phyloP scores from a whole-genome alignment of 2,888 invertebrate species.

The Mesorhabditis spiculigera region DNA sequence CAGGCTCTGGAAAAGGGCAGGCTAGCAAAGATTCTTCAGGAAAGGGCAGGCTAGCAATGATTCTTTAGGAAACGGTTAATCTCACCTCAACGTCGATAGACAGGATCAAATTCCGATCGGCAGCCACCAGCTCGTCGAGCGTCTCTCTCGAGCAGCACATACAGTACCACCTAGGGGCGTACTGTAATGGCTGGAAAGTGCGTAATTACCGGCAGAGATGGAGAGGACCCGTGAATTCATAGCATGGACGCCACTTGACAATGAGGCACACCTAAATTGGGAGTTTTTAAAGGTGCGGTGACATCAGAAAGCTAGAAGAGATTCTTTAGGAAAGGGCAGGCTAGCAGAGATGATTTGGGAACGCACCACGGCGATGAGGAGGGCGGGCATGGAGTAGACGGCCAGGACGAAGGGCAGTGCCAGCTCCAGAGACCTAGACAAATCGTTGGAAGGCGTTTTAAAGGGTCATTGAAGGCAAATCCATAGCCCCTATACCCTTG shows the following conservation, averaged over 20 bases:
- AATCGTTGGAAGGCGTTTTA: no score
- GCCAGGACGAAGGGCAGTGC: slow-evolving; percentile 3
- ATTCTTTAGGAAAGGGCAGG: background rate
- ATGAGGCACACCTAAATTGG: background rate
- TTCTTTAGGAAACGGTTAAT: no score
- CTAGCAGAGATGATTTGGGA: background rate
- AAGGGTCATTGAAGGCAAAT: no score
- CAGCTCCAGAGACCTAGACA: background rate
- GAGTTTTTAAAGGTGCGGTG: background rate
- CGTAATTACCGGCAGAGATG: background rate
- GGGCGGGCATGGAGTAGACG: background rate
- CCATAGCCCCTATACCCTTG: no score
- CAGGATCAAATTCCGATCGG: background rate
- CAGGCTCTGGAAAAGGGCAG: background rate
- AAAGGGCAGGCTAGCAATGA: no score
- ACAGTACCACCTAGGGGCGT: slow-evolving; percentile 1
- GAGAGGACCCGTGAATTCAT: background rate
- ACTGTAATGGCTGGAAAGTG: background rate
- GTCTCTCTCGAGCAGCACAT: slow-evolving; percentile 4
- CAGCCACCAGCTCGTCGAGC: background rate
- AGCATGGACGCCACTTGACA: background rate
- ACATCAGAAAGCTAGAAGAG: background rate
- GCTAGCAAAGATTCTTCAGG: no score
- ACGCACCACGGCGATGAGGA: background rate
- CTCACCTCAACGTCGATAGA: slow-evolving; percentile 4